Evolutionary conservation across 2,113 vertebrate genomes (phyloP).

Genomic region (Ariopsis seemanni): DNA sequence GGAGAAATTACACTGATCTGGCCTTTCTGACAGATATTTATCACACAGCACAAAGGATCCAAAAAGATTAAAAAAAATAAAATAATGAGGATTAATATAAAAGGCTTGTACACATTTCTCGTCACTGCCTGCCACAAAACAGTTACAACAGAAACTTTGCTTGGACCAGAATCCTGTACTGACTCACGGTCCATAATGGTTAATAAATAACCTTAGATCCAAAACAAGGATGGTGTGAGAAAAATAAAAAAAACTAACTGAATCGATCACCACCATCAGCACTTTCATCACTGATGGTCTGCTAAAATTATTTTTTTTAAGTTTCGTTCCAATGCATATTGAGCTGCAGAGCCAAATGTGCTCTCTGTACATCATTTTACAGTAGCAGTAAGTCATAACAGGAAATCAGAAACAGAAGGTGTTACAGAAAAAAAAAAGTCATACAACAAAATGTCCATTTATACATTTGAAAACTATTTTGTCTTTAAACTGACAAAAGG

Average conservation of each 20-base stretch:
- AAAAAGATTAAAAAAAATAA: constrained; percentile 21
- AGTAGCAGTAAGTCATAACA: not conserved
- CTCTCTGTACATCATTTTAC: constrained; percentile 9
- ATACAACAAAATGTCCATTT: not conserved
- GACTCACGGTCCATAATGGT: not conserved
- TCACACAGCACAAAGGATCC: constrained; percentile 3
- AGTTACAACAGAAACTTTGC: not conserved
- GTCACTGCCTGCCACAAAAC: constrained; percentile 31
- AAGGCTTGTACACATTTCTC: constrained; percentile 10
- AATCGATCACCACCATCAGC: constrained; percentile 3
- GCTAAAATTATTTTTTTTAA: not conserved
- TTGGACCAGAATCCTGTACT: not conserved
- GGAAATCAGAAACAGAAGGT: not conserved
- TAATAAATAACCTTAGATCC: constrained; percentile 15
- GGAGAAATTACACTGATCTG: not conserved
- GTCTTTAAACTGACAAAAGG: not conserved
- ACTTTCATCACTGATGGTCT: not conserved
- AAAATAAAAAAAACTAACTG: constrained; percentile 24
- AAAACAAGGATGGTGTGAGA: constrained; percentile 21
- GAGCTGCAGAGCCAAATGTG: constrained; percentile 15
- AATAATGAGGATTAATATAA: constrained; percentile 15
- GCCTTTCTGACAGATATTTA: constrained; percentile 23
- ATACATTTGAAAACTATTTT: not conserved
- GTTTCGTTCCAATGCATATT: not conserved
- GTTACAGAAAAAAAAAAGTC: not conserved